A percentile compares a stretch with the other conserved stretches of the same genome.
phyloP scores from a whole-genome alignment of 2,888 invertebrate genomes.

The Meiosimyza platycephala region DNA sequence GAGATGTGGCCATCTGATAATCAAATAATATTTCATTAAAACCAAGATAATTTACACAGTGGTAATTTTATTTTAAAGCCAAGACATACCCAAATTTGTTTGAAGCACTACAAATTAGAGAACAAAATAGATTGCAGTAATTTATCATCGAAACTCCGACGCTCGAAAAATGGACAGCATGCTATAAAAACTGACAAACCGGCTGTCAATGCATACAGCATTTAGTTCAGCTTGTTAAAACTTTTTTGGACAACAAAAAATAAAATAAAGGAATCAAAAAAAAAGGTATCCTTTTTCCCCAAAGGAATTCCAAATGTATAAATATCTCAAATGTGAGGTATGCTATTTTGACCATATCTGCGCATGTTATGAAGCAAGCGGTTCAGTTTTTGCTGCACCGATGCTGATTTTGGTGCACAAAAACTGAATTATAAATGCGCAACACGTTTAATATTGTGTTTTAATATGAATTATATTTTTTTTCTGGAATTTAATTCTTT shows the following conservation, averaged over 20 bases:
- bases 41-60: too few relatives aligned
- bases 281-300: constrained; percentile 14
- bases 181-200: too few relatives aligned
- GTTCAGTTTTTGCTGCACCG: not conserved
- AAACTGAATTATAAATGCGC: constrained; percentile 20
- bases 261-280: not conserved
- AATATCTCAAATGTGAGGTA: not conserved
- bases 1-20: too few relatives aligned
- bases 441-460: constrained; percentile 32
- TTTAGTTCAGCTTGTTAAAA: constrained; percentile 22
- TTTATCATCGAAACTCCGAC: too few relatives aligned
- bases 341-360: not conserved
- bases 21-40: too few relatives aligned
- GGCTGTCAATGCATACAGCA: not conserved
- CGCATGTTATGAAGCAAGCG: not conserved
- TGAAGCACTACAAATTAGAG: too few relatives aligned
- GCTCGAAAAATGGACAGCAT: too few relatives aligned
- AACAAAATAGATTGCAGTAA: too few relatives aligned
- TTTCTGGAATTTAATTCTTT: constrained; percentile 1
- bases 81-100: too few relatives aligned
- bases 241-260: not conserved
- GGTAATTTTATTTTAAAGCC: too few relatives aligned
- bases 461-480: constrained; percentile 28
- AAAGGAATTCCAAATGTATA: constrained; percentile 5
- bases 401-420: not conserved